A percentile compares a stretch with the other conserved stretches of the same genome.
These are phyloP conservation scores for Poliocrania exsul DNA, from an alignment of 2,797 vertebrate genomes.

Conservation along the genomic window DNA sequence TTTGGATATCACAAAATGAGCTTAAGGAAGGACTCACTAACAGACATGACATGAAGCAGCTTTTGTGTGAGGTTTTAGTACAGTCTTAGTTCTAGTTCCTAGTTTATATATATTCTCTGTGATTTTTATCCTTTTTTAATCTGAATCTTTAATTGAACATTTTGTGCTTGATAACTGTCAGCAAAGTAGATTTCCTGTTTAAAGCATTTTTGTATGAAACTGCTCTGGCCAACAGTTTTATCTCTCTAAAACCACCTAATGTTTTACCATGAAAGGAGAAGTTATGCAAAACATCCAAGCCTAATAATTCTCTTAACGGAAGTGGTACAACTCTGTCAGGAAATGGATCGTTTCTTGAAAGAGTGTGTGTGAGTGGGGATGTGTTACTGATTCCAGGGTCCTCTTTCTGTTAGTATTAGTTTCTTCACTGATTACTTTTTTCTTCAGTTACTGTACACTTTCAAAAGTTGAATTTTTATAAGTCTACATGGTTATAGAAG, in stretches of 20 bases:
- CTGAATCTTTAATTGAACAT: not conserved
- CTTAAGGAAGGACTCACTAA: not conserved
- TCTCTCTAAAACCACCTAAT: slow-evolving; percentile 45
- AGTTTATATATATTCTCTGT: not conserved
- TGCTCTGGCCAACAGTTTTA: not conserved
- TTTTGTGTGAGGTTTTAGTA: not conserved
- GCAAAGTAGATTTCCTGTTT: not conserved
- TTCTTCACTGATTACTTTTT: not conserved
- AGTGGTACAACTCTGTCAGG: slow-evolving; percentile 29
- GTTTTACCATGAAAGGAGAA: slow-evolving; percentile 55
- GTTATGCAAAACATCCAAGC: slow-evolving; percentile 55
- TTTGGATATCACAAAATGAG: not conserved
- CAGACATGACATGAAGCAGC: not conserved
- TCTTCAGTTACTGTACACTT: not conserved
- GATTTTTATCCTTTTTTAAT: not conserved
- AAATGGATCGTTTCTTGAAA: slow-evolving; percentile 42
- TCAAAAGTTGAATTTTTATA: not conserved
- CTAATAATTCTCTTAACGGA: slow-evolving; percentile 48
- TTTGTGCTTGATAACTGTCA: not conserved
- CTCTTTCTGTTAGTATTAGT: not conserved
- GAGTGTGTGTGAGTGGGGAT: not conserved
- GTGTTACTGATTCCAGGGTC: not conserved
- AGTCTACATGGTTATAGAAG: not conserved
- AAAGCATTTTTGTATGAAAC: not conserved
- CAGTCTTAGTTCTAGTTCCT: not conserved